These are phyloP conservation scores for Dryococelus australis DNA, from an alignment of 2,888 invertebrate genomes.

Conservation along the genomic window DNA sequence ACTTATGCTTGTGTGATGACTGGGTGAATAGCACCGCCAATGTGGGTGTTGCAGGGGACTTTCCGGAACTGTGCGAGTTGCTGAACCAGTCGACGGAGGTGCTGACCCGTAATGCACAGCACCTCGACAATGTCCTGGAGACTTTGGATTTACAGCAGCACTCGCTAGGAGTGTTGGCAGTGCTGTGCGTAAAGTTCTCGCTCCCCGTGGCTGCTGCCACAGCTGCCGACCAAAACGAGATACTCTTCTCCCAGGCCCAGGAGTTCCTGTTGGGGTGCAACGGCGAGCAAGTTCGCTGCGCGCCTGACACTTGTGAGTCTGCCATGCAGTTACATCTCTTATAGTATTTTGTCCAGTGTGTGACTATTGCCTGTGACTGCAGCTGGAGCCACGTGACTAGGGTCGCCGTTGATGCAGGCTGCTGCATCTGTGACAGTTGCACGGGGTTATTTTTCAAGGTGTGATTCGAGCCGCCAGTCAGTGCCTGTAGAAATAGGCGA, in stretches of 20 bases:
- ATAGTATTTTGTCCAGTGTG: too few species aligned
- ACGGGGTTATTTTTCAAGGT: background rate
- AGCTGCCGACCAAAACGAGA: conserved; percentile 54
- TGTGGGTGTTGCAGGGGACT: conserved; percentile 69
- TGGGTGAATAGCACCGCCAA: too few species aligned
- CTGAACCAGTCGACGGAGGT: conserved; percentile 82
- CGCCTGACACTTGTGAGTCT: conserved; percentile 83
- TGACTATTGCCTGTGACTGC: too few species aligned
- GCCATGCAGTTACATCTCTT: background rate
- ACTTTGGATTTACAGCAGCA: conserved; percentile 91
- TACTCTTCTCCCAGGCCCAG: conserved; percentile 77
- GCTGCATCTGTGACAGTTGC: background rate
- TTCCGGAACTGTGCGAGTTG: conserved; percentile 76
- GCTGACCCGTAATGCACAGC: conserved; percentile 80
- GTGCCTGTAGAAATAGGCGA: too few species aligned
- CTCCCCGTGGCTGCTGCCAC: conserved; percentile 56
- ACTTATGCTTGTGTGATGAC: too few species aligned
- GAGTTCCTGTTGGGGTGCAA: conserved; percentile 88
- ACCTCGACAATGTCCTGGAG: conserved; percentile 89
- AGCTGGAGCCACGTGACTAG: too few species aligned
- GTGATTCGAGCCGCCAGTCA: background rate
- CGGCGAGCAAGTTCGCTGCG: conserved; percentile 88
- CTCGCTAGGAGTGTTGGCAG: conserved; percentile 86
- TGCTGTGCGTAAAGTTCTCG: conserved; percentile 81
- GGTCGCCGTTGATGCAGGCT: too few species aligned